Conservation (phyloP, 2,888 invertebrate genomes). For the Dilophus febrilis region DNA sequence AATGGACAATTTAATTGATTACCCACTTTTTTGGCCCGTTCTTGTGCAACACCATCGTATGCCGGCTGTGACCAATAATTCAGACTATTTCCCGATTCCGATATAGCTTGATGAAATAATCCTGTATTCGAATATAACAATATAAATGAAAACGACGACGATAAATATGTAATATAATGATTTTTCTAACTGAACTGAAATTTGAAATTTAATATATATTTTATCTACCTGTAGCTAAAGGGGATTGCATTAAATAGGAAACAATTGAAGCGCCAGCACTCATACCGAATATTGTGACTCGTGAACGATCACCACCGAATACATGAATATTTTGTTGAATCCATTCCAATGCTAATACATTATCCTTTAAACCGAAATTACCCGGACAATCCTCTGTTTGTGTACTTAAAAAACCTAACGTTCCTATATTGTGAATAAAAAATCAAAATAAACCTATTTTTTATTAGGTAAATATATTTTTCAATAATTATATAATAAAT, state of each 20-base stretch:
- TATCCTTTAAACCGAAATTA: conserved; percentile 51
- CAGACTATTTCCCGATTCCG: conserved; percentile 55
- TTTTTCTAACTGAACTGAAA: too few relatives aligned
- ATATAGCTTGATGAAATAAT: conserved; percentile 52
- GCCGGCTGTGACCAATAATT: conserved; percentile 49
- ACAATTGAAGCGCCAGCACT: conserved; percentile 53
- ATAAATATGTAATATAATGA: too few relatives aligned
- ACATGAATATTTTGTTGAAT: conserved; percentile 39
- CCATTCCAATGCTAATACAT: conserved; percentile 41
- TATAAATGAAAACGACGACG: too few relatives aligned
- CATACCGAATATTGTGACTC: conserved; percentile 44
- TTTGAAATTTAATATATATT: too few relatives aligned
- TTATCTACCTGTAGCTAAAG: conserved; percentile 26
- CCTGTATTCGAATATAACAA: conserved; percentile 29
- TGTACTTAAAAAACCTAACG: conserved; percentile 48
- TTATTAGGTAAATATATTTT: too few relatives aligned
- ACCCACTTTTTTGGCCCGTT: conserved; percentile 41
- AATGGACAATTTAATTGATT: conserved; percentile 19
- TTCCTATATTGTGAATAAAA: conserved; percentile 25
- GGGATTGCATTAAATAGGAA: conserved; percentile 49
- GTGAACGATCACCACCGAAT: conserved; percentile 43
- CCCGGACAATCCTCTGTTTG: conserved; percentile 45
- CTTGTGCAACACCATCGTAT: conserved; percentile 37
- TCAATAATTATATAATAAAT: too few relatives aligned
- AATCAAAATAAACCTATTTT: too few relatives aligned